Evolutionary conservation across 2,113 vertebrate species (phyloP), one percentile per base, ranked within the genome.

Genomic region (Poeciliopsis turrubarensis): DNA sequence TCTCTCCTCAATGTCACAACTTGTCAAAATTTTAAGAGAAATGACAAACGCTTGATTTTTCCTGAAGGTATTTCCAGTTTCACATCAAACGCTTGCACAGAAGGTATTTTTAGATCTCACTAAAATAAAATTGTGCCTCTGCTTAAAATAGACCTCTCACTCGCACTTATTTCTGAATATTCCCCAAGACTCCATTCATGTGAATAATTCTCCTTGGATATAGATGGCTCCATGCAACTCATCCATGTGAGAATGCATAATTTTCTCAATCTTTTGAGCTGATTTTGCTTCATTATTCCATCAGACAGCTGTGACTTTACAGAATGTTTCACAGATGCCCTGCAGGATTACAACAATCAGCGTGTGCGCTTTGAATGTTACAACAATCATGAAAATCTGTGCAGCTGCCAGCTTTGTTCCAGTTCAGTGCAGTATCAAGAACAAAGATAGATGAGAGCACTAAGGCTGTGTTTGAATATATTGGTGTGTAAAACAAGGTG

Each of bases 81-180:
- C 3, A 1, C 76, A 86, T 68, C 57, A 65, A 34, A 25, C 44
- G 26, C 7, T 41, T 10, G 4, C 60, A 34, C 17, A 67, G 72
- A 89, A 54, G 72, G 27, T 9, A 15, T 72, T 83, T 86, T 71
- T 83, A 80, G 65, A 80, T 76, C 76, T 25, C 80, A 47, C 15
- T n/a, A 72, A 79, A 39, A 68, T 54, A 68, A 68, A 69, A 27
- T 17, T 10, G 39, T 41, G 64, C 37, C 27, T 31, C 34, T 1
- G 19, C 57, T 71, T 69, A 70, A 73, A 89, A 77, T 26, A 70
- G 27, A 72, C 7, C 66, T 70, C 17, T 78, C 61, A n/a, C 5
- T 60, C 39, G 79, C 41, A 70, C n/a, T 30, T 32, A 32, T 51
- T 31, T 83, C 60, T 73, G 13, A 83, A 79, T 65, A 63, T 51